Evolutionary conservation across 2,888 invertebrate species (phyloP).

Genomic region (Melanostoma mellinum): DNA sequence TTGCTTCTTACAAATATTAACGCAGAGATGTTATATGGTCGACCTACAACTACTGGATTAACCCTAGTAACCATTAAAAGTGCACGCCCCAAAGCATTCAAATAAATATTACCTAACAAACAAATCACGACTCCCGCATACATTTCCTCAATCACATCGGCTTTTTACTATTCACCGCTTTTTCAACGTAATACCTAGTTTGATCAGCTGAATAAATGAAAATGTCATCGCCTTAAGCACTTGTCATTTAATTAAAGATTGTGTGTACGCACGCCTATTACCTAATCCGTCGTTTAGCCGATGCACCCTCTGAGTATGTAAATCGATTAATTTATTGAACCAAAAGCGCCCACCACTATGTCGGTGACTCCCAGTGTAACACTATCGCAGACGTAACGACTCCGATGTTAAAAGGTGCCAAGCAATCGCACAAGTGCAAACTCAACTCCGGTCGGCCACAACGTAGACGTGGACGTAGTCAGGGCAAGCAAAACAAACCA

Average conservation of each 20-base stretch:
- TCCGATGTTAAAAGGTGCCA: conserved; percentile 34
- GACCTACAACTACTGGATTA: too few species aligned
- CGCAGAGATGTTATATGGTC: too few species aligned
- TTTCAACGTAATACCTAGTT: conserved; percentile 6
- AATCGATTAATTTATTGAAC: conserved; percentile 32
- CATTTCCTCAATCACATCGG: conserved; percentile 21
- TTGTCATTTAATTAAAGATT: conserved; percentile 51
- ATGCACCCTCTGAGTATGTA: conserved; percentile 6
- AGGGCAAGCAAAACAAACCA: conserved; percentile 11
- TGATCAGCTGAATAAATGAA: conserved; percentile 39
- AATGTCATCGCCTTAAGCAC: conserved; percentile 47
- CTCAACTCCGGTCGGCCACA: conserved; percentile 12
- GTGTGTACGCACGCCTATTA: conserved; percentile 47
- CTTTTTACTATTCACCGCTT: conserved; percentile 26
- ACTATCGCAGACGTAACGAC: too few species aligned
- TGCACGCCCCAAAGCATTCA: too few species aligned
- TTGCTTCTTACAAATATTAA: too few species aligned
- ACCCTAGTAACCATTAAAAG: too few species aligned
- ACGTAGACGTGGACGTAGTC: neutral
- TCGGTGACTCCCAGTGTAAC: conserved; percentile 3
- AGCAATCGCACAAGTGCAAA: conserved; percentile 56
- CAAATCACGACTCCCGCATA: too few species aligned
- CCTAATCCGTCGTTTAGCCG: conserved; percentile 47
- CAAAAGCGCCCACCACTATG: conserved; percentile 21
- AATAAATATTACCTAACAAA: too few species aligned